phyloP scores from a whole-genome alignment of 2,888 invertebrate genomes.

The Podabrus alpinus region DNA sequence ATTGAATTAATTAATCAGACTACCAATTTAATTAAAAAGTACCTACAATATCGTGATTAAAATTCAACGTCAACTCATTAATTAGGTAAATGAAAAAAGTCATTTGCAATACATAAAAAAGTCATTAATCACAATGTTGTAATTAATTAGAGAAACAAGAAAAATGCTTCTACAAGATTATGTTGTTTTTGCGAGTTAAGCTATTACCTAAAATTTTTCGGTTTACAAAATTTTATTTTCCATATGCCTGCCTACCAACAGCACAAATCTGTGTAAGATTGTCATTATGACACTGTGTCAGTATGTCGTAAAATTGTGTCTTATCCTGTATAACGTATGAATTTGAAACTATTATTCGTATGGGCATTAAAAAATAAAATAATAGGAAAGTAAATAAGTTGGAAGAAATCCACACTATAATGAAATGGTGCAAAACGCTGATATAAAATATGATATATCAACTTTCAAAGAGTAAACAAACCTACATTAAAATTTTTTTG shows the following conservation, averaged over 20 bases:
- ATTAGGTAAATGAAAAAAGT: not conserved
- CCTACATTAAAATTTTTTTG: not conserved
- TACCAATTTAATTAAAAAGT: not conserved
- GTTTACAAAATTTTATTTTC: no score
- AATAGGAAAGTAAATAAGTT: not conserved
- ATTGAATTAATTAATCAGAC: conserved; percentile 1
- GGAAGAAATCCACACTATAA: not conserved
- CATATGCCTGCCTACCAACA: no score
- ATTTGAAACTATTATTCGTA: no score
- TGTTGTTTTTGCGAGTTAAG: not conserved
- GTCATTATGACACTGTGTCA: no score
- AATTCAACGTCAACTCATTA: not conserved
- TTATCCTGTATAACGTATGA: not conserved
- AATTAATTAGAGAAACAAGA: not conserved
- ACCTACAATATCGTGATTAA: not conserved
- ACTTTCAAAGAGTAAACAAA: not conserved
- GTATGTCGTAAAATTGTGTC: not conserved
- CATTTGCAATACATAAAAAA: not conserved
- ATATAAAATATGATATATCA: not conserved
- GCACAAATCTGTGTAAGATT: no score
- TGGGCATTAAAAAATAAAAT: not conserved
- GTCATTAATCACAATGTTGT: not conserved
- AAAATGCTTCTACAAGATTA: not conserved
- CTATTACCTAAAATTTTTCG: not conserved
- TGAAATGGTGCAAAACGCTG: not conserved